Percentiles rank a stretch among this genome's conserved stretches.
Evolutionary conservation across 2,888 invertebrate species (phyloP).

Genomic region (Antheraea yamamai): DNA sequence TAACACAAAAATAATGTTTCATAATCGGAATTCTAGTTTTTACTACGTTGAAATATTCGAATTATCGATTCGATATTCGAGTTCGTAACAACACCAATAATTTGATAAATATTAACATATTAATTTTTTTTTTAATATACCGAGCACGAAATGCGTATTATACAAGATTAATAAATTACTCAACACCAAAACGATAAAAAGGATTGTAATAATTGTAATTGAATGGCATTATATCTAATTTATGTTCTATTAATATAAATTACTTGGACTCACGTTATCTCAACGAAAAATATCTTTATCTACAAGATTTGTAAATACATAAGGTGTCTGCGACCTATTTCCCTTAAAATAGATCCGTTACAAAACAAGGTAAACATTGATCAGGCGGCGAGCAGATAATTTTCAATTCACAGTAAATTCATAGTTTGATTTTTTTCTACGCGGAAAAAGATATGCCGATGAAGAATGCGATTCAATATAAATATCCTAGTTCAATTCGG

Average conservation of each 20-base stretch:
- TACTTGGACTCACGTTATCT: neutral
- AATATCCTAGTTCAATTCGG: neutral
- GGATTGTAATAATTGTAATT: neutral
- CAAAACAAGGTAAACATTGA: slow-evolving; percentile 28
- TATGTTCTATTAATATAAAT: neutral
- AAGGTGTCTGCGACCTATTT: slow-evolving; percentile 29
- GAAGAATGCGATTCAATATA: neutral
- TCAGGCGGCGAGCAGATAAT: slow-evolving; percentile 6
- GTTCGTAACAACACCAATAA: too few species aligned
- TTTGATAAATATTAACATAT: too few species aligned
- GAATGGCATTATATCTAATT: neutral
- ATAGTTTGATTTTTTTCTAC: neutral
- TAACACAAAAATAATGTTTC: too few species aligned
- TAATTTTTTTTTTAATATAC: too few species aligned
- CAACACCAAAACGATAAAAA: too few species aligned
- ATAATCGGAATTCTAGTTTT: too few species aligned
- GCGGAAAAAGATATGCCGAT: neutral
- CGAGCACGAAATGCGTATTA: too few species aligned
- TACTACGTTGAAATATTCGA: too few species aligned
- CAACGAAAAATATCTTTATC: slow-evolving; percentile 27
- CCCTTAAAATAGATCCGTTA: slow-evolving; percentile 31
- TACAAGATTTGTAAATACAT: slow-evolving; percentile 16
- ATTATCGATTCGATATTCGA: too few species aligned
- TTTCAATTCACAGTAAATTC: slow-evolving; percentile 14
- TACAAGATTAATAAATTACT: too few species aligned